Evolutionary conservation across 2,888 invertebrate genomes (phyloP), one percentile per base, ranked within the genome.

Genomic region (Apoda limacodes): DNA sequence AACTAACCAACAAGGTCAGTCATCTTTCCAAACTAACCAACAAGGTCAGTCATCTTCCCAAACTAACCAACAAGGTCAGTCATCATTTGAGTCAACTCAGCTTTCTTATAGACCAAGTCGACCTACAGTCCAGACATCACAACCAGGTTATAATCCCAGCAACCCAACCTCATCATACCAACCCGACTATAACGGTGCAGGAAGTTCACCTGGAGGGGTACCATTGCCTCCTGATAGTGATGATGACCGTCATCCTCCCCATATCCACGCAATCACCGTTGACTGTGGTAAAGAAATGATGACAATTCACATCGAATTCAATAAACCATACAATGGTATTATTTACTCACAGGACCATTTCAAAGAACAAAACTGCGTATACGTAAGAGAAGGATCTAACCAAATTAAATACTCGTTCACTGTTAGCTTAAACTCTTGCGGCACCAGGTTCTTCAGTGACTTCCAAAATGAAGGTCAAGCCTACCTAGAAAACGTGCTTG

Each of bases 241-340:
- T 21, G 87, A 87, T 14, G 72, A 83, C 28, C 85, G 85, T 32
- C 90, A 90, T 52, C 89, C 89, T 22, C 88, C 91, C 2, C 89
- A 90, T 45, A 88, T 92, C 43, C 88, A 90, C 52, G 84, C 83
- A 1, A 85, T 92, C 32, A 85, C 89, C 22, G 92, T 92, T 1
- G 83, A 88, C 48, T 92, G 92, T 50, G 88, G 88, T 34, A 91
- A 90, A 57, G 89, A 90, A 41, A 87, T 88, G 86, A 92, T 92
- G 92, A 89, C 87, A 2, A 90, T 92, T 36, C 85, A 88, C 43
- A 84, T 92, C 6, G 89, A 89, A 60, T 92, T 92, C 62, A 90
- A 90, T 59, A 83, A 88, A 38, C 78, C 71, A 10, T 92, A 90
- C 56, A 85, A 90, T 44, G 92, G 92, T 1, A 82, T 92, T 9